Base-by-base conservation (phyloP, 2,113 vertebrate species). In the Leptosomus discolor region DNA sequence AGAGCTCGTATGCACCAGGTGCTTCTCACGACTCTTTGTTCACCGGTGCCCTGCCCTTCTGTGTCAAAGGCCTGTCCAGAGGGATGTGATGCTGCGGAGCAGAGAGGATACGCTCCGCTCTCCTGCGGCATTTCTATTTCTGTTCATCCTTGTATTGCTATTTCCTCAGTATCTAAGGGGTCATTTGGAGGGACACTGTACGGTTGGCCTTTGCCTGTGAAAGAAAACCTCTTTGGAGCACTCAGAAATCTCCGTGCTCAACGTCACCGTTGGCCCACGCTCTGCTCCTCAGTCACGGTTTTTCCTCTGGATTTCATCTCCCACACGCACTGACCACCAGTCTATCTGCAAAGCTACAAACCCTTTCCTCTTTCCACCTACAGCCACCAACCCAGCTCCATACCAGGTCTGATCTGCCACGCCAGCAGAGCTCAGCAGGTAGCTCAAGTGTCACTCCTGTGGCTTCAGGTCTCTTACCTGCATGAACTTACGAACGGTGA, bases 401-500 rank as follows among this genome's bases (percentile, higher is more conserved):
- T 0, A 5, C 5, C 4, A 61, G n/a, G 19, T 41, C 50, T 12
- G 10, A 64, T 9, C n/a, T 83, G 67, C 41, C 68, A 4, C 0
- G 1, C 2, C 7, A 54, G 37, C 69, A 54, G 46, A 61, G 58
- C 39, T 41, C 30, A 58, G 37, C 11, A n/a, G 54, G 64, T 4
- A 75, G 30, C 48, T 53, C 61, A 4, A 4, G 34, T 7, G 5
- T 9, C 67, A 7, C 37, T 88, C n/a, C 30, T 3, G 27, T 3
- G 15, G 16, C 71, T 67, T 14, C 58, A 27, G 30, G 63, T 51
- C 77, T 71, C 94, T 80, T 98, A 99, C 99, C 99, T 99, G 99
- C 99, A 99, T 99, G 79, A 99, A 92, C 75, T 99, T 99, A 85
- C 99, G 98, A 74, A 99, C 98, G 2, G 98, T 98, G 88, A 99